Conservation (phyloP, 2,113 vertebrate species). For the Callipepla squamata region DNA sequence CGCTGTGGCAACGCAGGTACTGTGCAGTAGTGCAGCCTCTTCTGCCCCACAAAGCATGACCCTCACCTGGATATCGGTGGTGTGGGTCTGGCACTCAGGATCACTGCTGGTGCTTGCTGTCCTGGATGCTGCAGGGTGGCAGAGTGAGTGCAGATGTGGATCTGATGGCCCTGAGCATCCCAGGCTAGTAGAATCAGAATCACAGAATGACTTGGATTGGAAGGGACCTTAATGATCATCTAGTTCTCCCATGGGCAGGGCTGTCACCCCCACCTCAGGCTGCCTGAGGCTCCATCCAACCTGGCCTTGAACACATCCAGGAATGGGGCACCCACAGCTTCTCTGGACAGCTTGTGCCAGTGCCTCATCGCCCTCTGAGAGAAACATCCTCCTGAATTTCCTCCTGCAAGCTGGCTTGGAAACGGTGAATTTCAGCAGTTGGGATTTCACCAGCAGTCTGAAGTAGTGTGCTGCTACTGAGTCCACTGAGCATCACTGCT, state of each 20-base stretch:
- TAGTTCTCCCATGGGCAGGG: not conserved
- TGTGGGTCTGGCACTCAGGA: not conserved
- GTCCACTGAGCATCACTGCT: not conserved
- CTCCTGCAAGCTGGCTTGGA: not conserved
- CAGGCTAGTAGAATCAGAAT: too few species aligned
- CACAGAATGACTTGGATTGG: not conserved
- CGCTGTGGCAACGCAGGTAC: not conserved
- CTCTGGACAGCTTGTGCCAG: not conserved
- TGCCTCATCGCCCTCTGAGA: not conserved
- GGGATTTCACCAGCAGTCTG: not conserved
- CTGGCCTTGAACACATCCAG: not conserved
- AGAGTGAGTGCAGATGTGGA: not conserved
- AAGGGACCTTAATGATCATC: not conserved
- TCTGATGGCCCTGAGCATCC: not conserved
- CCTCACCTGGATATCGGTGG: fast-evolving
- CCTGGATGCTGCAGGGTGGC: not conserved
- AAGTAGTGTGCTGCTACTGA: fast-evolving
- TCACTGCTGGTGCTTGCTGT: not conserved
- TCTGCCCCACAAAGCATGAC: not conserved
- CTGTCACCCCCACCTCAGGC: not conserved
- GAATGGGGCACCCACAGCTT: not conserved
- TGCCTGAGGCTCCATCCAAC: not conserved
- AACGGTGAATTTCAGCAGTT: not conserved
- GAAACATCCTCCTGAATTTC: not conserved
- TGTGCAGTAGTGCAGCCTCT: not conserved